Base-by-base conservation (phyloP, 2,888 invertebrate species). In the Agonopterix alstromeriana region DNA sequence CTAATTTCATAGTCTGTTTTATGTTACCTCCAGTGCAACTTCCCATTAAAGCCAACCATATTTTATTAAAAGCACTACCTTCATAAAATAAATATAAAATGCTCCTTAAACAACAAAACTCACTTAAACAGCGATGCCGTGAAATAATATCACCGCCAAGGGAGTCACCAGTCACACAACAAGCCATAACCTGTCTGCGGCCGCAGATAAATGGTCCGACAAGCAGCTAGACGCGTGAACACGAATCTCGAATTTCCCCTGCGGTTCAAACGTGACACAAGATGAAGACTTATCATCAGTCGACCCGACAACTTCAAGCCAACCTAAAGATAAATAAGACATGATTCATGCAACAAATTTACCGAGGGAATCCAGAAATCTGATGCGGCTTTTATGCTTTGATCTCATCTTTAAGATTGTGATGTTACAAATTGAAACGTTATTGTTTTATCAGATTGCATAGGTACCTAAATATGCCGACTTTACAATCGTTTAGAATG, bases 201-300 rank as follows among this genome's bases (percentile, higher is more conserved):
- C 48, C 52, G 47, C 56, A 65, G 63, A 70, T 67, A 73, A 73
- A 73, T 67, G 60, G 59, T 53, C 48, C 52, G 60, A 63, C 65
- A 70, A 63, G 61, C 51, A 54, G 52, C 59, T 53, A 53, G 50
- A 45, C 54, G 54, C 48, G 58, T 58, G 63, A 61, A 61, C 61
- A 67, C 56, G 63, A 66, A 72, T 72, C 62, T 67, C 57, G 64
- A 64, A 70, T 77, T 75, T 76, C 73, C 70, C 68, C 48, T 53
- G 67, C 51, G 68, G 56, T 58, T 60, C 58, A 55, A 59, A 63
- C 65, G 58, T 63, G 63, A 66, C 63, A 60, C 57, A 55, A 62
- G 62, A 63, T 60, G 63, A 63, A 67, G 64, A 69, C 56, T 54
- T 63, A 62, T 63, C 65, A 65, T 65, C 67, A 60, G 56, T 60